These are phyloP conservation scores for Enhydra lutris DNA, from an alignment of 2,113 vertebrate species.

Conservation along the genomic window DNA sequence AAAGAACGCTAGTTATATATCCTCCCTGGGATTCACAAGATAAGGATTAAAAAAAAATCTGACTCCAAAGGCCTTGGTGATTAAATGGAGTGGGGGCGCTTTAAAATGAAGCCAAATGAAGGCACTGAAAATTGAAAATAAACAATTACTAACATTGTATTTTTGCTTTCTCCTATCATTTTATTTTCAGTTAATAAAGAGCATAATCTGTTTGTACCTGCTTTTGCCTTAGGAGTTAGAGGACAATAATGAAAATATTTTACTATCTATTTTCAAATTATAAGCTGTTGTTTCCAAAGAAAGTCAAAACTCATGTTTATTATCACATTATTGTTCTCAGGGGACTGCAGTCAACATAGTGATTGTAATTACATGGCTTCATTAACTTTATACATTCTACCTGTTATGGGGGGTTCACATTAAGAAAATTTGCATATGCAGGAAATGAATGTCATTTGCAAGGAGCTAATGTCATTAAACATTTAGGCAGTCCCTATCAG, in stretches of 20 bases:
- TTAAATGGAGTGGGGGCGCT: background rate
- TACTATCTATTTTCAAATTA: conserved; percentile 89
- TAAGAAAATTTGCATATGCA: conserved; percentile 93
- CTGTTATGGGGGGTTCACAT: conserved; percentile 89
- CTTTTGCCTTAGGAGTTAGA: conserved; percentile 84
- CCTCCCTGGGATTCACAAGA: conserved; percentile 4
- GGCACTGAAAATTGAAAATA: conserved; percentile 59
- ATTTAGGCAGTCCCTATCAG: conserved; percentile 83
- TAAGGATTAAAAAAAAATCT: background rate
- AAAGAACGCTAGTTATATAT: background rate
- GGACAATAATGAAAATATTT: conserved; percentile 90
- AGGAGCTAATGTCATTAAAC: conserved; percentile 88
- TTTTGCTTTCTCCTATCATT: conserved; percentile 75
- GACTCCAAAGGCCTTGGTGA: background rate
- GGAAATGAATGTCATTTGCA: conserved; percentile 90
- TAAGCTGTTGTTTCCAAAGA: conserved; percentile 85
- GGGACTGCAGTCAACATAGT: conserved; percentile 89
- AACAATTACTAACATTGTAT: conserved; percentile 52
- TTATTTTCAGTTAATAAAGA: conserved; percentile 85
- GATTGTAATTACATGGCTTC: conserved; percentile 94
- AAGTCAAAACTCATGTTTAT: conserved; percentile 85
- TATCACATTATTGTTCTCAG: conserved; percentile 86
- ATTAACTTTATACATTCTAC: conserved; percentile 93
- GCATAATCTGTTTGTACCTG: conserved; percentile 87
- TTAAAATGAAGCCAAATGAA: conserved; percentile 62